A percentile compares a stretch with the other conserved stretches of the same genome.
Evolutionary conservation across 2,797 vertebrate species (phyloP).

Genomic region (Clarias platycephalus): DNA sequence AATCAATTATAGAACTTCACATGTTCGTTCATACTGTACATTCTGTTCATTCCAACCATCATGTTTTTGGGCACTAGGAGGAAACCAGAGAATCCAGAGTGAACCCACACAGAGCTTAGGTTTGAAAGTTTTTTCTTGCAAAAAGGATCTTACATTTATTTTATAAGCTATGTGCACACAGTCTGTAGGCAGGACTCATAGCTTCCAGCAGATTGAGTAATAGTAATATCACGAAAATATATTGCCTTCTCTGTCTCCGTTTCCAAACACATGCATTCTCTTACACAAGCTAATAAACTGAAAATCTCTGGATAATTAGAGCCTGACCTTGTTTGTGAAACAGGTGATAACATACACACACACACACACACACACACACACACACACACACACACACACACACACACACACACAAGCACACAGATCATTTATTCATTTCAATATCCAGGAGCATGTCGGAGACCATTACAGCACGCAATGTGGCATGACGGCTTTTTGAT

Average conservation of each 20-base stretch:
- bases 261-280: not conserved
- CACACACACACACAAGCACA: not conserved
- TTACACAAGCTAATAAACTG: slow-evolving; percentile 22
- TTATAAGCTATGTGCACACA: not conserved
- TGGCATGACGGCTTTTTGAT: slow-evolving; percentile 66
- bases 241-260: not conserved
- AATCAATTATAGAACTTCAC: not conserved
- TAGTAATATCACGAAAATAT: slow-evolving; percentile 3
- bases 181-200: not conserved
- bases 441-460: slow-evolving; percentile 60
- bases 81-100: not conserved
- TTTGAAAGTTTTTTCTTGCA: not conserved
- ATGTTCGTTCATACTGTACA: not conserved
- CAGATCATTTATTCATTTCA: slow-evolving; percentile 63
- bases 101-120: not conserved
- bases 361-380: slow-evolving; percentile 7
- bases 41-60: not conserved
- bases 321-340: slow-evolving; percentile 43
- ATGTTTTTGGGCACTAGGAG: not conserved
- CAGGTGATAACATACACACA: slow-evolving; percentile 28
- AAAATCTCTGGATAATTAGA: slow-evolving; percentile 48
- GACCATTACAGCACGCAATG: slow-evolving; percentile 65
- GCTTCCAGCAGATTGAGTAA: not conserved
- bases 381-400: not conserved
- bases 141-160: not conserved